A percentile compares a stretch with the other conserved stretches of the same genome.
phyloP scores from a whole-genome alignment of 1,140 invertebrate species.

The Panagrolaimus sp. region DNA sequence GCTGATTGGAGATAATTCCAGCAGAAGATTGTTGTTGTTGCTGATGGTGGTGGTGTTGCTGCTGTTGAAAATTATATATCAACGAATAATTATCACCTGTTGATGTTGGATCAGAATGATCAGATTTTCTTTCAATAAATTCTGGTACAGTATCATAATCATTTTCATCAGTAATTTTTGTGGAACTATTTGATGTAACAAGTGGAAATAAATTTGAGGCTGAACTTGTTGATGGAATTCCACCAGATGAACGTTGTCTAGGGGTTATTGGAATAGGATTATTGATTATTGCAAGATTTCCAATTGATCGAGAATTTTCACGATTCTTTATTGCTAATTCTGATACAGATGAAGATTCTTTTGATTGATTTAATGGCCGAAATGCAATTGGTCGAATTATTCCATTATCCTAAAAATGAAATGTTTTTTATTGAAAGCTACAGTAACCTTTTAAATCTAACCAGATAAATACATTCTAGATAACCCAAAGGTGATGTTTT shows the following conservation, averaged over 20 bases:
- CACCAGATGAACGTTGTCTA: too few relatives aligned
- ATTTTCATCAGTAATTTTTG: conserved; percentile 34
- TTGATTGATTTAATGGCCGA: conserved; percentile 21
- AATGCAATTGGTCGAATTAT: conserved; percentile 39
- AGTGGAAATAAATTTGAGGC: background rate
- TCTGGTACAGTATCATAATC: conserved; percentile 49
- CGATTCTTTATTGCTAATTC: background rate
- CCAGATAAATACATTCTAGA: conserved; percentile 22
- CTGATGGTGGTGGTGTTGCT: too few relatives aligned
- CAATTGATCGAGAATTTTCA: conserved; percentile 9
- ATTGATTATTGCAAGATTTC: background rate
- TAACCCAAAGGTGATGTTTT: conserved; percentile 9
- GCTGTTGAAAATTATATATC: conserved; percentile 7
- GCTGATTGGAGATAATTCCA: background rate
- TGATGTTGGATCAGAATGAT: background rate
- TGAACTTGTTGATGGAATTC: background rate
- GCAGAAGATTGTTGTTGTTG: background rate
- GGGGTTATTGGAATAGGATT: background rate
- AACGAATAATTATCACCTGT: background rate
- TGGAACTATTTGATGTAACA: background rate
- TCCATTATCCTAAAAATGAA: conserved; percentile 35
- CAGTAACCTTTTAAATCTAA: too few relatives aligned
- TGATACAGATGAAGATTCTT: background rate
- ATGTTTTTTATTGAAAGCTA: background rate
- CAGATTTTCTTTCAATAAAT: conserved; percentile 26